These are phyloP conservation scores for Phymatocera aterrima DNA, from an alignment of 2,888 invertebrate species.

Conservation along the genomic window DNA sequence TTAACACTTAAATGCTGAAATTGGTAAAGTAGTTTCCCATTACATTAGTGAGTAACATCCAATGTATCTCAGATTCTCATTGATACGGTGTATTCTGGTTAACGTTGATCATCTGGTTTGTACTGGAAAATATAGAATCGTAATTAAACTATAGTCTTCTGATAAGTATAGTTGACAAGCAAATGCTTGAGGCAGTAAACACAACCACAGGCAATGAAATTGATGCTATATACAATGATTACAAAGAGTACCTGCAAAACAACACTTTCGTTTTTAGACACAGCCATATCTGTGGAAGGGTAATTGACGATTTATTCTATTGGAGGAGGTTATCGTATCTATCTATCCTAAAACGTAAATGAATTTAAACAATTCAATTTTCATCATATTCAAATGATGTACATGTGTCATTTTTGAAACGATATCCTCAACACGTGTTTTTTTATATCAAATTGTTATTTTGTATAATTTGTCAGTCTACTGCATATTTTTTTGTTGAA, in stretches of 20 bases:
- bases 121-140: slow-evolving; percentile 75
- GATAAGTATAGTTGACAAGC: not conserved
- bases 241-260: slow-evolving; percentile 36
- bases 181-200: slow-evolving; percentile 22
- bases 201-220: slow-evolving; percentile 34
- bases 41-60: not conserved
- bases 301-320: slow-evolving; percentile 20
- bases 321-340: not conserved
- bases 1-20: slow-evolving; percentile 32
- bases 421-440: not conserved
- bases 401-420: not conserved
- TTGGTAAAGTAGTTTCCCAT: slow-evolving; percentile 6
- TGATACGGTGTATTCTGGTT: slow-evolving; percentile 91
- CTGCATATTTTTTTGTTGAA: no score
- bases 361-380: not conserved
- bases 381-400: not conserved
- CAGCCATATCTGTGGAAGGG: slow-evolving; percentile 29
- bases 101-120: slow-evolving; percentile 93
- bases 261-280: slow-evolving; percentile 14
- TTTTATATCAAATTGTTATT: no score
- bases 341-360: not conserved
- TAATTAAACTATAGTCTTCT: not conserved
- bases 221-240: slow-evolving; percentile 32
- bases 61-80: slow-evolving; percentile 73
- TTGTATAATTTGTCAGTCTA: no score